Evolutionary conservation across 2,888 invertebrate species (phyloP).

Genomic region (Xestobium rufovillosum): DNA sequence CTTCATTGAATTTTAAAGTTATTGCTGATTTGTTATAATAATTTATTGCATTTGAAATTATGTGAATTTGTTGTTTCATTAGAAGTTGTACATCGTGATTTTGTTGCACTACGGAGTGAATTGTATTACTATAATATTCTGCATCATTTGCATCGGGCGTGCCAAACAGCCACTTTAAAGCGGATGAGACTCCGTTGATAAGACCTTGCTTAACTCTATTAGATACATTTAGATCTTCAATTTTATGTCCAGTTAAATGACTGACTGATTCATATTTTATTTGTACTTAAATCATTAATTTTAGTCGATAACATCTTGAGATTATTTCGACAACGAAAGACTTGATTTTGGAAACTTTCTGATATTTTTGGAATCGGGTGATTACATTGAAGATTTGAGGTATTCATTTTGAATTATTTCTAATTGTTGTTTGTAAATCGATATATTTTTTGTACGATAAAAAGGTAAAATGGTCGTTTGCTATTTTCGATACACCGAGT

Average conservation of each 20-base stretch:
- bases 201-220: background rate
- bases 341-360: no score
- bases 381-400: no score
- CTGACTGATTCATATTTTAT: background rate
- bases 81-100: background rate
- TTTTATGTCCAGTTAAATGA: background rate
- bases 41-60: slow-evolving; percentile 1
- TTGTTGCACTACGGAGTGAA: no score
- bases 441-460: slow-evolving; percentile 1
- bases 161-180: background rate
- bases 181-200: background rate
- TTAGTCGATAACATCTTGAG: no score
- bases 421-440: no score
- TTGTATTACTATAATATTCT: no score
- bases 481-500: background rate
- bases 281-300: no score
- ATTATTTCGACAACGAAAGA: no score
- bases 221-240: no score
- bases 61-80: slow-evolving; percentile 1
- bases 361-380: no score
- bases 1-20: background rate
- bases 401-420: no score
- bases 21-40: background rate
- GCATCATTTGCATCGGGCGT: slow-evolving; percentile 1
- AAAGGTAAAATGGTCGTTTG: background rate